Percentiles rank a stretch among this genome's conserved stretches.
phyloP scores from a whole-genome alignment of 2,113 vertebrate genomes.

The Megalops atlanticus region DNA sequence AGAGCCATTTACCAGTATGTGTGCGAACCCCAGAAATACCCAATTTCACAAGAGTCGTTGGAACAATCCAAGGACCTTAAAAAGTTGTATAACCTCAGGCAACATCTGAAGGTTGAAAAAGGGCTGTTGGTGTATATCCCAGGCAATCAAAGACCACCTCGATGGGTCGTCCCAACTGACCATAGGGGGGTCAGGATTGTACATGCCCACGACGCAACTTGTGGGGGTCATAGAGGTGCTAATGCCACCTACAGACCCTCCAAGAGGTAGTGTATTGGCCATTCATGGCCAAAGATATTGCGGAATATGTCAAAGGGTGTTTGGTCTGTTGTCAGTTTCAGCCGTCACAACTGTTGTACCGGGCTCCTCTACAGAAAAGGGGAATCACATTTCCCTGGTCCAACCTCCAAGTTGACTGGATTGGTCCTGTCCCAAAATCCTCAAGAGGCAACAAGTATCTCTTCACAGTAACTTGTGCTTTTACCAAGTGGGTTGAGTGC shows the following conservation, averaged over 20 bases:
- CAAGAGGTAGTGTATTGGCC: conserved; percentile 20
- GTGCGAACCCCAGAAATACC: no score
- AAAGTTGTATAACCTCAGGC: background rate
- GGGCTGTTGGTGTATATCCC: no score
- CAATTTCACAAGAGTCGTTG: no score
- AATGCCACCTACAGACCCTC: conserved; percentile 1
- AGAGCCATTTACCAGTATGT: no score
- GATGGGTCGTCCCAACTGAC: background rate
- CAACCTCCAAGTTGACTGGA: conserved; percentile 20
- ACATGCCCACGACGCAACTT: conserved; percentile 4
- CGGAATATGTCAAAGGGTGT: conserved; percentile 12
- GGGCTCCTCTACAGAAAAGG: conserved; percentile 20
- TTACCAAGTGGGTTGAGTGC: conserved; percentile 32
- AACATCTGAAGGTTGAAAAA: background rate
- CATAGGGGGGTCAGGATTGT: background rate
- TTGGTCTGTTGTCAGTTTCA: conserved; percentile 32
- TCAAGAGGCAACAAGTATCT: conserved; percentile 29
- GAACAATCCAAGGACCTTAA: background rate
- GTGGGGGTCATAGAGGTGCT: conserved; percentile 10
- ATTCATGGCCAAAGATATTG: conserved; percentile 14
- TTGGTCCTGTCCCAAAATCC: background rate
- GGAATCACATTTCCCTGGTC: conserved; percentile 31
- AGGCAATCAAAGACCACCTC: background rate
- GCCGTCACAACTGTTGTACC: conserved; percentile 10
- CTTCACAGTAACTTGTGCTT: conserved; percentile 21